A percentile compares a stretch with the other conserved stretches of the same genome.
These are phyloP conservation scores for Elachura formosa DNA, from an alignment of 2,113 vertebrate genomes.

Conservation along the genomic window DNA sequence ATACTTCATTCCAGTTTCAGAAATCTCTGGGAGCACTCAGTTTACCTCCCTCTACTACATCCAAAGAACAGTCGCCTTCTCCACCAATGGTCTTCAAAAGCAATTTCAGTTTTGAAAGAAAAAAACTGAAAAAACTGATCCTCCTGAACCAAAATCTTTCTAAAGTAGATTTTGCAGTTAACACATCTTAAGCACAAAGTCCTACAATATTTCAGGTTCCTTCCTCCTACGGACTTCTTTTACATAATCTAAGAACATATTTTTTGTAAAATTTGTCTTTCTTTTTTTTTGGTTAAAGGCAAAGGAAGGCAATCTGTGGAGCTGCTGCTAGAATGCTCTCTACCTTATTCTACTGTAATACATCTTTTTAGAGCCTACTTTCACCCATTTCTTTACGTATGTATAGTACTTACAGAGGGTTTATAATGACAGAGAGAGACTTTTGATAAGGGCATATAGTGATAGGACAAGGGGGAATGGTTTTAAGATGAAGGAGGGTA, in stretches of 20 bases:
- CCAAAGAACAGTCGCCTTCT: not conserved
- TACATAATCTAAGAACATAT: not conserved
- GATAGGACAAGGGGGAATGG: not conserved
- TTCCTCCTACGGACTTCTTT: not conserved
- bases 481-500: not conserved
- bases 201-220: not conserved
- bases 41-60: not conserved
- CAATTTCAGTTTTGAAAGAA: no score
- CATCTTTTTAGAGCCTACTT: not conserved
- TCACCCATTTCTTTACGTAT: not conserved
- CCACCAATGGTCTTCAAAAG: not conserved
- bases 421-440: not conserved
- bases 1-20: not conserved
- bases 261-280: not conserved
- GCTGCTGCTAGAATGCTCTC: not conserved
- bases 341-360: not conserved
- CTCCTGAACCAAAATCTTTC: not conserved
- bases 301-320: not conserved
- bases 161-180: not conserved
- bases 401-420: not conserved
- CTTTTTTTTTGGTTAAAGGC: not conserved
- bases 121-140: not conserved
- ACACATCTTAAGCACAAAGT: not conserved
- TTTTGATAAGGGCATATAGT: not conserved
- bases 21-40: not conserved